phyloP scores from a whole-genome alignment of 1,140 invertebrate genomes.

The Dreissena polymorpha region DNA sequence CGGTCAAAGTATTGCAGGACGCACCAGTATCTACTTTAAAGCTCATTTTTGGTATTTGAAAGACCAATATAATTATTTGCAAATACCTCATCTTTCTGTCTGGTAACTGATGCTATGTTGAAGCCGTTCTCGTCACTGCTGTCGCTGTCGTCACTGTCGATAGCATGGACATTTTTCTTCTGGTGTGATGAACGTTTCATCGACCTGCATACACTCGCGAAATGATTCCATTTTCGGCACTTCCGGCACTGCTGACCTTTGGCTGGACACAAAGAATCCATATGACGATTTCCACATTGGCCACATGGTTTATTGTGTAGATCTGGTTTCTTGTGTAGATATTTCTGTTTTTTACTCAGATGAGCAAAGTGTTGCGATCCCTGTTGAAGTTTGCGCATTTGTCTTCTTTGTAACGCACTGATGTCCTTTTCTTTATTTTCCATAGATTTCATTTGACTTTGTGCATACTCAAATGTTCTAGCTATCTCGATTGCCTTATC shows the following conservation, averaged over 20 bases:
- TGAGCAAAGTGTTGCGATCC: not conserved
- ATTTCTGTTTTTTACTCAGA: not conserved
- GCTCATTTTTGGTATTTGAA: no score
- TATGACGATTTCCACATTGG: not conserved
- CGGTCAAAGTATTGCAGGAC: not conserved
- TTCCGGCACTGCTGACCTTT: not conserved
- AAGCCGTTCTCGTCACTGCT: not conserved
- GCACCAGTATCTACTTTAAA: conserved; percentile 11
- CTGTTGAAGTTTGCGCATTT: not conserved
- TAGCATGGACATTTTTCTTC: not conserved
- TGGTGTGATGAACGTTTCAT: not conserved
- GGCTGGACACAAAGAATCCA: not conserved
- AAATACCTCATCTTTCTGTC: conserved; percentile 5
- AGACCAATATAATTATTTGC: not conserved
- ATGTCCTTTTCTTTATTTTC: not conserved
- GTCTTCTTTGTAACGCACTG: not conserved
- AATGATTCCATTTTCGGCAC: conserved; percentile 11
- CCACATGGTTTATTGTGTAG: not conserved
- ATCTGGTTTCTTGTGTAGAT: no score
- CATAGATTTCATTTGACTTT: conserved; percentile 7
- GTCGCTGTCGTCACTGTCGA: not conserved
- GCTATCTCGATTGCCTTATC: conserved; percentile 20
- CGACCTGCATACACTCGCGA: not conserved
- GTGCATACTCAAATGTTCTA: conserved; percentile 15
- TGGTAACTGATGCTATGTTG: no score